Evolutionary conservation across 2,797 vertebrate genomes (phyloP).

Genomic region (Acanthopagrus latus): DNA sequence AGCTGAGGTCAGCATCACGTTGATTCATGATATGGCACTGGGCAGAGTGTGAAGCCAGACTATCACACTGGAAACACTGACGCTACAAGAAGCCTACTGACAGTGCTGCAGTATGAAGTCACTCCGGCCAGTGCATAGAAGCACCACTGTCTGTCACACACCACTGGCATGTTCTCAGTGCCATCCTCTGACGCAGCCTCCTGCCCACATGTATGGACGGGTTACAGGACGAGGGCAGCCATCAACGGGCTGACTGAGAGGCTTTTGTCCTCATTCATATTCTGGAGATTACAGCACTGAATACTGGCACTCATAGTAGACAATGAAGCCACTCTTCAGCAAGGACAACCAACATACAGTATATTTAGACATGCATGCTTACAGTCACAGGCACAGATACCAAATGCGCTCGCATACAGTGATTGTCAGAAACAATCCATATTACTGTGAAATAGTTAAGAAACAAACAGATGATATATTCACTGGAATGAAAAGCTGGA

Average conservation of each 20-base stretch:
- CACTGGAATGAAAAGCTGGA: neutral
- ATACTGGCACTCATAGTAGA: constrained; percentile 29
- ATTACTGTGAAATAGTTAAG: neutral
- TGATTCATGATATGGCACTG: constrained; percentile 16
- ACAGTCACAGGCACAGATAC: constrained; percentile 3
- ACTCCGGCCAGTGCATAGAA: constrained; percentile 60
- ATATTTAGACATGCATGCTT: constrained; percentile 11
- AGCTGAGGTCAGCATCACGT: constrained; percentile 49
- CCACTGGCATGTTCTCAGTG: constrained; percentile 73
- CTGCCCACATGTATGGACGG: constrained; percentile 66
- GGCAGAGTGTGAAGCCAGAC: constrained; percentile 20
- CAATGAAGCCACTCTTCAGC: constrained; percentile 62
- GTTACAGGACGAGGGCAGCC: constrained; percentile 23
- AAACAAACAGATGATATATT: neutral
- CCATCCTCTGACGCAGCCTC: constrained; percentile 65
- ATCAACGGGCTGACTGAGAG: constrained; percentile 61
- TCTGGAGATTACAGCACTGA: constrained; percentile 56
- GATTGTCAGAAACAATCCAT: neutral
- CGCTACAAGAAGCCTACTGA: constrained; percentile 48
- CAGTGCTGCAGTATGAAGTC: constrained; percentile 69
- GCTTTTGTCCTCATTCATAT: constrained; percentile 75
- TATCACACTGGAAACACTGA: constrained; percentile 3
- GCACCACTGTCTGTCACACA: constrained; percentile 69
- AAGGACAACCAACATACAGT: constrained; percentile 29
- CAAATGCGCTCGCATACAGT: neutral